Conservation (phyloP, 2,113 vertebrate species). For the Natator depressus region DNA sequence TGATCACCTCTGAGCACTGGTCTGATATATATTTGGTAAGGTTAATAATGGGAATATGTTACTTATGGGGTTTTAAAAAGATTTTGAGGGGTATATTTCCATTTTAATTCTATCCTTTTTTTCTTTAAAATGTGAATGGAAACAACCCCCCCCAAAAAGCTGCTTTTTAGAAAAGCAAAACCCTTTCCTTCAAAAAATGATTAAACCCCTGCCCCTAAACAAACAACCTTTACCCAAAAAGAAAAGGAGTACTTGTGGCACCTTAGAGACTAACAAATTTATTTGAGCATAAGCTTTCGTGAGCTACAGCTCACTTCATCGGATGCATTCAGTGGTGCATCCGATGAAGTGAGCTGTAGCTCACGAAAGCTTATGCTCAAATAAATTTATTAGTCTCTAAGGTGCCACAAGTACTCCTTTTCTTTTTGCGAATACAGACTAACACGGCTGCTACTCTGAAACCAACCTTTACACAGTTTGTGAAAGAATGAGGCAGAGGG, state of each 20-base stretch:
- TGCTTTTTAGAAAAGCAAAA: not conserved
- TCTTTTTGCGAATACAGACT: no score
- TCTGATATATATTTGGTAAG: not conserved
- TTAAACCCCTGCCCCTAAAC: not conserved
- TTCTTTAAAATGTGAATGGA: not conserved
- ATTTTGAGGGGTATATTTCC: not conserved
- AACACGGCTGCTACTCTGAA: no score
- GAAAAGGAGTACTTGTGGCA: no score
- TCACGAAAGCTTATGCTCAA: no score
- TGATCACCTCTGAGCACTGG: not conserved
- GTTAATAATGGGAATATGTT: not conserved
- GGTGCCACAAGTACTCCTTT: no score
- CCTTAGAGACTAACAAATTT: no score
- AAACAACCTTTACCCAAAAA: not conserved
- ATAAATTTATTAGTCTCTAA: no score
- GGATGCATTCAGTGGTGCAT: no score
- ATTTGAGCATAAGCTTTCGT: no score
- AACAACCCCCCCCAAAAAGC: not conserved
- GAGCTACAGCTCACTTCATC: no score
- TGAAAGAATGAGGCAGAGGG: not conserved
- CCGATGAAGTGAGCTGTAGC: no score
- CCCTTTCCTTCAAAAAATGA: not conserved
- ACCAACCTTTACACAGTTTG: not conserved
- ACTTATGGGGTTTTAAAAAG: not conserved
- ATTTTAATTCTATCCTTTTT: not conserved